Conservation (phyloP, 1,140 invertebrate genomes). For the Achroia grisella region DNA sequence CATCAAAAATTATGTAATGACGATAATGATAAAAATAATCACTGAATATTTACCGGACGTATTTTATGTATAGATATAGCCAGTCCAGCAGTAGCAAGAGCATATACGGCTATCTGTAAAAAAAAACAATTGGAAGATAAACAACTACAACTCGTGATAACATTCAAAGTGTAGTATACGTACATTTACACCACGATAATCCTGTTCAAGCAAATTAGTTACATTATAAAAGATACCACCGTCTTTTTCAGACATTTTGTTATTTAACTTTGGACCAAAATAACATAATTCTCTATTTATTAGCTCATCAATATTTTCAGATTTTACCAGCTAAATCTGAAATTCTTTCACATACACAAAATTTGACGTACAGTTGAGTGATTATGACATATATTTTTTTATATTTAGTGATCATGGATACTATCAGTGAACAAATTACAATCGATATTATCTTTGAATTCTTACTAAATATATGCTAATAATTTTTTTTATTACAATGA, state of each 20-base stretch:
- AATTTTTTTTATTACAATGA: too few species aligned
- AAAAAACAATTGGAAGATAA: conserved; percentile 24
- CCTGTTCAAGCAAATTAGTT: conserved; percentile 48
- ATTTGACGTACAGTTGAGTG: conserved; percentile 12
- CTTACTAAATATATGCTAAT: too few species aligned
- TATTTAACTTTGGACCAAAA: conserved; percentile 21
- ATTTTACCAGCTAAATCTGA: conserved; percentile 8
- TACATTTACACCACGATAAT: conserved; percentile 64
- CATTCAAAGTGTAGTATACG: conserved; percentile 11
- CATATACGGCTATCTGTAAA: conserved; percentile 70
- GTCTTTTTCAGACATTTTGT: conserved; percentile 46
- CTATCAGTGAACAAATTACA: too few species aligned
- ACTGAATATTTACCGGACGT: conserved; percentile 57
- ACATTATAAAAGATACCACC: conserved; percentile 47
- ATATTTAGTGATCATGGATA: too few species aligned
- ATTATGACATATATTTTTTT: too few species aligned
- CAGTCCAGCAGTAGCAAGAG: conserved; percentile 61
- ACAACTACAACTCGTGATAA: conserved; percentile 10
- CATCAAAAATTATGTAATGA: conserved; percentile 26
- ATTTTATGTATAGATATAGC: conserved; percentile 66
- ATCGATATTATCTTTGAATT: too few species aligned
- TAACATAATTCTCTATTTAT: conserved; percentile 48
- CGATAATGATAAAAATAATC: conserved; percentile 4
- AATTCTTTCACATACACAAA: conserved; percentile 17
- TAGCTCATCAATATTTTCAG: conserved; percentile 63